These are phyloP conservation scores for Idaea dimidiata DNA, from an alignment of 2,888 invertebrate species.

Conservation along the genomic window DNA sequence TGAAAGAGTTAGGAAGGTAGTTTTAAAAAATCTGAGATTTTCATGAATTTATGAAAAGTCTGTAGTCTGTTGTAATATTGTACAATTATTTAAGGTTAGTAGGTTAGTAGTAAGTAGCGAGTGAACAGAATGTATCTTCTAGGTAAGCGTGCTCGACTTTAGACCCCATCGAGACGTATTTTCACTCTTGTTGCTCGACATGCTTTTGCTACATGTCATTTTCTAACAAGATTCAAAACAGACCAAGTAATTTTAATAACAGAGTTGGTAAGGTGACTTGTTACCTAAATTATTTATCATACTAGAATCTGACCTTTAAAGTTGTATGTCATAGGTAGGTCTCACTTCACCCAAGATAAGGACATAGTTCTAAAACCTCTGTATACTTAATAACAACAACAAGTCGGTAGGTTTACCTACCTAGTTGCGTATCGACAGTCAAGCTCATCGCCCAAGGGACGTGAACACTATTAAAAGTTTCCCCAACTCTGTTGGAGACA, in stretches of 20 bases:
- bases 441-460: constrained; percentile 47
- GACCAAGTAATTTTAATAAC: not conserved
- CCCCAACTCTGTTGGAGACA: constrained; percentile 49
- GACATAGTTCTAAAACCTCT: not conserved
- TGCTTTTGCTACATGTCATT: too few relatives aligned
- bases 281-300: not conserved
- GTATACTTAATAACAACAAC: constrained; percentile 14
- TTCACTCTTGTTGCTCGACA: too few relatives aligned
- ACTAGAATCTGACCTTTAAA: not conserved
- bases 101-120: too few relatives aligned
- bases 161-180: too few relatives aligned
- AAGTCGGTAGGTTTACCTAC: constrained; percentile 24
- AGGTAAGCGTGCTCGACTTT: too few relatives aligned
- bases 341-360: not conserved
- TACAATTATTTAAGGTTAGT: not conserved
- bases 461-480: constrained; percentile 75
- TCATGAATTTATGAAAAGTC: not conserved
- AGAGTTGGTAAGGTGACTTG: too few relatives aligned
- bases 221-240: not conserved
- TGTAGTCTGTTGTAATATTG: too few relatives aligned
- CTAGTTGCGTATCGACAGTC: constrained; percentile 38
- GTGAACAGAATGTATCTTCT: too few relatives aligned
- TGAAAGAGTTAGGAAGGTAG: constrained; percentile 9
- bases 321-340: not conserved
- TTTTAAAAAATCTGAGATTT: not conserved